A percentile compares a stretch with the other conserved stretches of the same genome.
These are phyloP conservation scores for Drosophila neotestacea DNA, from an alignment of 2,888 invertebrate species.

Conservation along the genomic window DNA sequence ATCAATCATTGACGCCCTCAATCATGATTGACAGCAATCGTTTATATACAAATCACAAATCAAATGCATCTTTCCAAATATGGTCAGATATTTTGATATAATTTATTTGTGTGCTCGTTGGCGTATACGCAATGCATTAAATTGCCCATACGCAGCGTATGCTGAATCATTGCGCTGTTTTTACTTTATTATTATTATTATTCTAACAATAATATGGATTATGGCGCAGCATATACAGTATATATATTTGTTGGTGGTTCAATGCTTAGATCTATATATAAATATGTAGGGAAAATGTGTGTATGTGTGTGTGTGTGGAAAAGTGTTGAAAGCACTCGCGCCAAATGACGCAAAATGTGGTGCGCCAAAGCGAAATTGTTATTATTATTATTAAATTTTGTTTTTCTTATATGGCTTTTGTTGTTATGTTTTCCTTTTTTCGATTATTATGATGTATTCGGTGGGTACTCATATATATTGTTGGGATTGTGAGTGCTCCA, in stretches of 20 bases:
- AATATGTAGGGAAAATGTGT: constrained; percentile 1
- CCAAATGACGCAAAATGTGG: constrained; percentile 71
- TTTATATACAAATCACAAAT: background rate
- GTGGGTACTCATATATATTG: background rate
- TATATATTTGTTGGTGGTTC: constrained; percentile 25
- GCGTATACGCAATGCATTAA: constrained; percentile 58
- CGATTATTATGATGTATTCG: constrained; percentile 39
- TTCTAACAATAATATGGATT: constrained; percentile 34
- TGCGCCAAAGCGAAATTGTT: constrained; percentile 63
- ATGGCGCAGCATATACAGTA: constrained; percentile 38
- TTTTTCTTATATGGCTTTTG: background rate
- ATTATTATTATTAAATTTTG: constrained; percentile 58
- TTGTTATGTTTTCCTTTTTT: background rate
- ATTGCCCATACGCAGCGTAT: constrained; percentile 69
- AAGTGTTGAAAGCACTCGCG: constrained; percentile 61
- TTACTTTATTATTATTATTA: constrained; percentile 34
- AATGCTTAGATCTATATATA: constrained; percentile 40
- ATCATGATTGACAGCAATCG: constrained; percentile 10
- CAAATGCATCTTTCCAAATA: background rate
- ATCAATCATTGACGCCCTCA: constrained; percentile 12
- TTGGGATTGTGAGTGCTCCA: constrained; percentile 22
- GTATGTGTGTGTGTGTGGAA: constrained; percentile 15
- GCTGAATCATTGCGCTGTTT: constrained; percentile 32
- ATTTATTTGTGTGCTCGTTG: background rate
- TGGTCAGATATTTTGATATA: background rate